A percentile compares a stretch with the other conserved stretches of the same genome.
Conservation (phyloP, 92 coral and sea anemone species). For the Epizoanthus rinbou region DNA sequence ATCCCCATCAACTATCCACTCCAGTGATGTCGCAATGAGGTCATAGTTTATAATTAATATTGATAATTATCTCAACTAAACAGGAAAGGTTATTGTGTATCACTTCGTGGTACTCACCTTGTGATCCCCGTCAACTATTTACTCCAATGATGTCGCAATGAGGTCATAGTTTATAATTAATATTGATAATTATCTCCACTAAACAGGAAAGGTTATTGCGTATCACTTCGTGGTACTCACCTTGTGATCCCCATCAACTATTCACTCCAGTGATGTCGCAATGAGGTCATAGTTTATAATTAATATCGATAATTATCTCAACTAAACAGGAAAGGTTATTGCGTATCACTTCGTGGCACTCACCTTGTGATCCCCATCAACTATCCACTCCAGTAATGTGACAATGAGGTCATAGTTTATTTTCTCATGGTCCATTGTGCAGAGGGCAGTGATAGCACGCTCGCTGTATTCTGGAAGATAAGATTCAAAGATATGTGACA, state of each 20-base stretch:
- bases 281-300: constrained; percentile 48
- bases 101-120: too few species aligned
- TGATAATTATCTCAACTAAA: too few species aligned
- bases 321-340: neutral
- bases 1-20: too few species aligned
- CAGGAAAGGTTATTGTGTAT: too few species aligned
- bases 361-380: constrained; percentile 80
- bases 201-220: neutral
- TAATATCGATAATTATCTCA: neutral
- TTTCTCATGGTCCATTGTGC: constrained; percentile 77
- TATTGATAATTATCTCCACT: too few species aligned
- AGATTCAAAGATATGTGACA: neutral
- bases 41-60: too few species aligned
- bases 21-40: too few species aligned
- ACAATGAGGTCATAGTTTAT: constrained; percentile 78
- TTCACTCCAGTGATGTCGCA: constrained; percentile 74
- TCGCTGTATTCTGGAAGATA: constrained; percentile 62
- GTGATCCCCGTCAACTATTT: too few species aligned
- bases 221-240: constrained; percentile 24
- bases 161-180: too few species aligned
- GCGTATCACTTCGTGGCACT: neutral
- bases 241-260: constrained; percentile 78
- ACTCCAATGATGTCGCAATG: too few species aligned
- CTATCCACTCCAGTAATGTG: constrained; percentile 79
- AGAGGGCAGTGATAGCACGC: constrained; percentile 61